phyloP scores from a whole-genome alignment of 1,140 invertebrate genomes.

The Forficula auricularia region DNA sequence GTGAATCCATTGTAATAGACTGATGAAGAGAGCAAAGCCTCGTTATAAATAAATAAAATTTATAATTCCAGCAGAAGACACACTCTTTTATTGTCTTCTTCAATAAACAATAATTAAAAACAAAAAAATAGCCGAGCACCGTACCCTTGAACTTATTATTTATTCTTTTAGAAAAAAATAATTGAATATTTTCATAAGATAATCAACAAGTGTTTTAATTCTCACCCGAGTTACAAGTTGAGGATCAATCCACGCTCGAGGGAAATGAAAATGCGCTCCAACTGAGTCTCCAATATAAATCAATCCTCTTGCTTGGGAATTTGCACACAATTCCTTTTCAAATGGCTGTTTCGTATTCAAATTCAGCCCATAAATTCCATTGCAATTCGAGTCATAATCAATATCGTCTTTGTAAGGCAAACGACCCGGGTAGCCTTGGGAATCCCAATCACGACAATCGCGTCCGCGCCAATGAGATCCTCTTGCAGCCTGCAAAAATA shows the following conservation, averaged over 20 bases:
- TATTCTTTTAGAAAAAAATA: too few relatives aligned
- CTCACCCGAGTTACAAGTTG: conserved; percentile 21
- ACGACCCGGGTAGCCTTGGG: conserved; percentile 26
- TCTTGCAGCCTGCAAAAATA: conserved; percentile 13
- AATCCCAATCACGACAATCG: conserved; percentile 28
- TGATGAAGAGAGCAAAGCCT: too few relatives aligned
- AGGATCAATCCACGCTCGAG: conserved; percentile 29
- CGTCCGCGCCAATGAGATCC: conserved; percentile 30
- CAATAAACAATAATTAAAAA: too few relatives aligned
- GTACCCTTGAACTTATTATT: too few relatives aligned
- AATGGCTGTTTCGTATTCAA: conserved; percentile 20
- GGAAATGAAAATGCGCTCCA: conserved; percentile 34
- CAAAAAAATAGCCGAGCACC: too few relatives aligned
- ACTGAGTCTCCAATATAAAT: conserved; percentile 34
- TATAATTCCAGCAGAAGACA: too few relatives aligned
- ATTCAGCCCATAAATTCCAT: conserved; percentile 30
- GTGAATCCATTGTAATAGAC: too few relatives aligned
- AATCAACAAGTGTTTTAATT: conserved; percentile 3
- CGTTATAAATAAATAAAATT: too few relatives aligned
- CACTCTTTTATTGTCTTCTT: too few relatives aligned
- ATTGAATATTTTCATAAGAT: background rate
- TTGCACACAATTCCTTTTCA: conserved; percentile 27
- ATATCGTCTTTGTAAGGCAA: conserved; percentile 21
- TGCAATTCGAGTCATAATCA: conserved; percentile 29
- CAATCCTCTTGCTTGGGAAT: conserved; percentile 23